Percentiles rank a stretch among this genome's conserved stretches.
Evolutionary conservation across 2,113 vertebrate genomes (phyloP).

Genomic region (Dasyurus viverrinus): DNA sequence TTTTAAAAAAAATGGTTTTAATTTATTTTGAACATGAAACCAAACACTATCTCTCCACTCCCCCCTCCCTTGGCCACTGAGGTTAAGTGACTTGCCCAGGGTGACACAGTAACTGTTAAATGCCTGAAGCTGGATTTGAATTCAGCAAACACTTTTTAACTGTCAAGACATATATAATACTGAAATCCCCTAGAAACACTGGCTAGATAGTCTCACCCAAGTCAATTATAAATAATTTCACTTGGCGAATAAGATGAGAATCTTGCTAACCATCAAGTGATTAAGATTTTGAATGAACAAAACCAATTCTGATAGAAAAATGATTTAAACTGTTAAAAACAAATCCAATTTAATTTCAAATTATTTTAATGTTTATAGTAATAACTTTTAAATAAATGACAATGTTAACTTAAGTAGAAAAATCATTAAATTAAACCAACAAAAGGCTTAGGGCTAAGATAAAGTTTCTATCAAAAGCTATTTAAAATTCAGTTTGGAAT

Average conservation of each 20-base stretch:
- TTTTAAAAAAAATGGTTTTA: neutral
- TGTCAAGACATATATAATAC: slow-evolving; percentile 14
- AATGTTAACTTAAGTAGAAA: neutral
- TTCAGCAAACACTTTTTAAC: neutral
- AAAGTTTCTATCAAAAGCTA: neutral
- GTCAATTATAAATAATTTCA: slow-evolving; percentile 21
- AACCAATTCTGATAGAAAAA: slow-evolving; percentile 5
- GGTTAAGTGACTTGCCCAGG: too few relatives aligned
- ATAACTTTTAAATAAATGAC: neutral
- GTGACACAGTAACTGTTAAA: too few relatives aligned
- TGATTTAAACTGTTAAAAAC: neutral
- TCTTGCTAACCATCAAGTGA: neutral
- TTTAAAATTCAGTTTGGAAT: neutral
- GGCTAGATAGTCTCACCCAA: neutral
- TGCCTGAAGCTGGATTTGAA: too few relatives aligned
- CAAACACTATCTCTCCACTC: neutral
- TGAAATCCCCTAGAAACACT: neutral
- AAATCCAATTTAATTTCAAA: neutral
- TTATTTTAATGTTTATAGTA: neutral
- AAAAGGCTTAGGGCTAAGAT: neutral
- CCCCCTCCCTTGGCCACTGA: too few relatives aligned
- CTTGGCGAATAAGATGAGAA: slow-evolving; percentile 8
- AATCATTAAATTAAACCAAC: neutral
- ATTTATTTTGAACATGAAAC: neutral
- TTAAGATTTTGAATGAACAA: slow-evolving; percentile 28